Conservation (phyloP, 2,888 invertebrate species). For the Eupithecia dodoneata region DNA sequence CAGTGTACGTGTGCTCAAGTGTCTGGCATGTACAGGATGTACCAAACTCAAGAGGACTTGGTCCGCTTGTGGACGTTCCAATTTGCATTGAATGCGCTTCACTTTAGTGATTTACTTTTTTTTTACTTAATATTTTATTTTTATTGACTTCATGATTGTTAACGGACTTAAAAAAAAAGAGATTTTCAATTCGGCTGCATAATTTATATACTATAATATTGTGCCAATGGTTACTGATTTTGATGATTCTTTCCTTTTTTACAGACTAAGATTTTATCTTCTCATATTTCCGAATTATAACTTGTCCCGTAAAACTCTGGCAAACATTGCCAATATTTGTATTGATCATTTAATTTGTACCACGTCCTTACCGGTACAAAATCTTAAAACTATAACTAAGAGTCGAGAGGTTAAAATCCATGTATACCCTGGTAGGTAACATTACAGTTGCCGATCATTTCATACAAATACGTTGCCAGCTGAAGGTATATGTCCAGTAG, state of each 20-base stretch:
- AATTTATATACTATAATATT: not conserved
- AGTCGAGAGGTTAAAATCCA: constrained; percentile 32
- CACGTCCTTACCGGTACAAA: constrained; percentile 23
- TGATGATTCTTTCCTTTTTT: not conserved
- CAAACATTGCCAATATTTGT: not conserved
- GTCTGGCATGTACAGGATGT: no score
- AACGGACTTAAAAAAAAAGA: not conserved
- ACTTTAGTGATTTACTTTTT: no score
- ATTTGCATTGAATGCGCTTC: not conserved
- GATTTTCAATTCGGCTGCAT: not conserved
- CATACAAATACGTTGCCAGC: constrained; percentile 19
- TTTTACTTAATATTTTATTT: no score
- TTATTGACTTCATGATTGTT: not conserved
- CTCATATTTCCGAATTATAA: not conserved
- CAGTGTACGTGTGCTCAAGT: not conserved
- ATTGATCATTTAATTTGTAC: constrained; percentile 20
- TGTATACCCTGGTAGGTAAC: constrained; percentile 20
- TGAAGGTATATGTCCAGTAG: not conserved
- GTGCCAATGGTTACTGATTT: not conserved
- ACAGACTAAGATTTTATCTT: no score
- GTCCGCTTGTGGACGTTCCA: not conserved
- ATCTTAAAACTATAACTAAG: constrained; percentile 12
- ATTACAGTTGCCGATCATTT: constrained; percentile 18
- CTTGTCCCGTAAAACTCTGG: not conserved
- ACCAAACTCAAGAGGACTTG: no score